Base-by-base conservation (phyloP, 1,140 invertebrate species). In the Drosophila sp. region DNA sequence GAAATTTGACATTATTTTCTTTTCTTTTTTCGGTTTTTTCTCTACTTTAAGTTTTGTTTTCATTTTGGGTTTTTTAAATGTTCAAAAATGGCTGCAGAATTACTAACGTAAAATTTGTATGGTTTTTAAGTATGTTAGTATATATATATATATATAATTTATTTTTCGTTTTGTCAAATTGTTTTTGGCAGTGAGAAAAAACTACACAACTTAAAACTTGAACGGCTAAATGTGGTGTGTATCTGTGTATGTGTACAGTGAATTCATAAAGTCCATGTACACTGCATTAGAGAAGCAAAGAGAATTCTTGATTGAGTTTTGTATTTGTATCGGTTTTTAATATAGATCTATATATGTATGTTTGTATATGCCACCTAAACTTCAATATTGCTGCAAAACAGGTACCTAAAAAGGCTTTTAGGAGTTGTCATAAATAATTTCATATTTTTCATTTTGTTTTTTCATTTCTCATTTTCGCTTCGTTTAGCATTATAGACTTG, bases 121-220 rank as follows among this genome's bases (percentile, higher is more conserved):
- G 44, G 60, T 68, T 56, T 79, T 44, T 66, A 55, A 70, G 60
- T 66, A 41, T 75, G 63, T 56, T 11, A 78, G 32, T 73, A 44
- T 60, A 66, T 61, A 62, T 41, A 30, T 44, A 17, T 62, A 8
- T 25, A 50, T 50, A 50, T 25, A 25, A 25, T 27, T 50, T 50
- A 50, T 7, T 29, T 25, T 60, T 50, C 27, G n/a, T 50, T 50
- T 60, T 74, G 33, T 65, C 27, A 6, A 44, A 72, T 66, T 82
- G 65, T 80, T 47, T 73, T 89, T 89, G 84, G 84, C 84, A 89
- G 84, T 89, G 84, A 85, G 76, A 78, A 87, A 80, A 79, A 68
- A 60, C 77, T 73, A 83, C 79, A 71, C 57, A 87, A 87, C 68
- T 67, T 38, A 77, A 77, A 69, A 75, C 44, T 50, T 50, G 44